A percentile compares a stretch with the other conserved stretches of the same genome.
These are phyloP conservation scores for Platycheirus rosarum DNA, from an alignment of 2,888 invertebrate genomes.

Conservation along the genomic window DNA sequence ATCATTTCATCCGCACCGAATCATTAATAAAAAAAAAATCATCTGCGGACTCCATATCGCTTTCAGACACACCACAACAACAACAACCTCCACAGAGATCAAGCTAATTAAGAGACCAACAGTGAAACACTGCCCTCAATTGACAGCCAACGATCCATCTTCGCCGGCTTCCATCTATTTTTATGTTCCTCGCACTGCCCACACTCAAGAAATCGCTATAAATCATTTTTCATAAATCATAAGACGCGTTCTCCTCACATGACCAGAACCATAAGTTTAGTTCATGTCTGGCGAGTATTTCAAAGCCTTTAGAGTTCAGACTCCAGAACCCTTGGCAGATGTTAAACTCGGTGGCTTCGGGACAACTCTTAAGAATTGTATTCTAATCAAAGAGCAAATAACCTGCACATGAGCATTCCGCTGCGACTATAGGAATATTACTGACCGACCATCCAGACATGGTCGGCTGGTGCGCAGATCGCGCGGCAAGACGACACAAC, in stretches of 20 bases:
- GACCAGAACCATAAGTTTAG: conserved; percentile 63
- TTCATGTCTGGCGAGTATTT: not conserved
- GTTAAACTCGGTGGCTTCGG: conserved; percentile 10
- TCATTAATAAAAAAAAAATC: conserved; percentile 58
- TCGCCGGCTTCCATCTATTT: conserved; percentile 51
- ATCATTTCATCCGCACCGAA: conserved; percentile 33
- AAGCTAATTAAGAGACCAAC: conserved; percentile 72
- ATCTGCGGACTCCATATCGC: conserved; percentile 21
- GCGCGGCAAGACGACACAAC: conserved; percentile 61
- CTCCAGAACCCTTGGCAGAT: conserved; percentile 30
- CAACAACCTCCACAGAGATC: conserved; percentile 26
- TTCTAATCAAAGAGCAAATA: conserved; percentile 54
- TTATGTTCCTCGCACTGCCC: conserved; percentile 14
- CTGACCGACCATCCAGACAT: conserved; percentile 64
- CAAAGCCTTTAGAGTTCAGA: not conserved
- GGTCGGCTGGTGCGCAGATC: conserved; percentile 46
- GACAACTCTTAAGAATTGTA: conserved; percentile 23
- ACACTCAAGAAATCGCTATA: conserved; percentile 57
- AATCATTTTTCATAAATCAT: conserved; percentile 77
- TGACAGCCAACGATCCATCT: conserved; percentile 71
- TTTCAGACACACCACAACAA: not conserved
- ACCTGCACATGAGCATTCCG: conserved; percentile 2
- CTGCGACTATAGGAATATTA: conserved; percentile 46
- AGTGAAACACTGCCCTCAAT: conserved; percentile 43
- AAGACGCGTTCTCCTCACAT: conserved; percentile 52